Evolutionary conservation across 2,888 invertebrate genomes (phyloP), one percentile per base, ranked within the genome.

Genomic region (Netelia melanura): DNA sequence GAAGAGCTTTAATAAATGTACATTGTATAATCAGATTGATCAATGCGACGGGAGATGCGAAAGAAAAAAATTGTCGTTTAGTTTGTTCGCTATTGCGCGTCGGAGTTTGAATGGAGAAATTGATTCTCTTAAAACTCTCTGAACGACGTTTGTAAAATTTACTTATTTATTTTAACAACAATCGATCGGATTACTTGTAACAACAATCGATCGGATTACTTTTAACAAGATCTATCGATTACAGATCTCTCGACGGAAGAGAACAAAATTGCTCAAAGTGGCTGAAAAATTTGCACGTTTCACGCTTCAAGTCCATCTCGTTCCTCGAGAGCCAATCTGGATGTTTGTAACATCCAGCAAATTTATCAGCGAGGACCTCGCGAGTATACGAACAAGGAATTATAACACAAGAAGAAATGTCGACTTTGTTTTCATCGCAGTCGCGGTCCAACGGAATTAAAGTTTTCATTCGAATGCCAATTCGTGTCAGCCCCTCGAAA

Each of bases 1-100:
- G 74, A 81, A 85, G 82, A 85, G 82, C 80, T 85, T 87, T 84
- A 82, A 78, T 78, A 80, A 80, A 62, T 70, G 48, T 61, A 62
- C 30, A 52, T 79, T 62, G 21, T 65, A 64, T 25, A 61, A 75
- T 5, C 58, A 65, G 23, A 38, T 76, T 23, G 56, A 14, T 61
- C 1, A 5, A 62, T 44, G 38, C 21, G 48, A 74, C 2, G 17
- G 52, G 17, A 44, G 23, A 38, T 10, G 2, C 21, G 30, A 75
- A 30, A 14, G 9, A 43, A 14, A 48, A 1, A 48, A 48, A 23
- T 21, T 58, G 6, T 9, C 3, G 17, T 14, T 11, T 2, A 14
- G 11, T 38, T 38, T 14, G 11, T 3, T 48, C 10, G n/a, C 17
- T 9, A 2, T 21, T 58, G 9, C 6, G 58, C 17, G 8, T 58